A percentile compares a stretch with the other conserved stretches of the same genome.
phyloP scores from a whole-genome alignment of 2,113 vertebrate genomes.

The Oncorhynchus tshawytscha region DNA sequence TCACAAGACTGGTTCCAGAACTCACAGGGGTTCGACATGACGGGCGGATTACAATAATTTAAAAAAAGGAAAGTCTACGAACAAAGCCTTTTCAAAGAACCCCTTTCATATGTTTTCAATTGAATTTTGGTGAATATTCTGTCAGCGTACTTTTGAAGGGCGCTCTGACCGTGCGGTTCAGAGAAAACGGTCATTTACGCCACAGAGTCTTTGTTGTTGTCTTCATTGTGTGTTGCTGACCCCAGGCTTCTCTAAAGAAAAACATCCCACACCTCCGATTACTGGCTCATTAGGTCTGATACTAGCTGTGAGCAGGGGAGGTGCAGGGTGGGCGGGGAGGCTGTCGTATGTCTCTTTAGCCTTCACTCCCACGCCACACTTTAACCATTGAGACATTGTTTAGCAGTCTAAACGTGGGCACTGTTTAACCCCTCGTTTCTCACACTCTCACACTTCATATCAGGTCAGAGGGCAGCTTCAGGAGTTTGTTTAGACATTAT shows the following conservation, averaged over 20 bases:
- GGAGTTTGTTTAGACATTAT: slow-evolving; percentile 42
- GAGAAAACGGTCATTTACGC: slow-evolving; percentile 48
- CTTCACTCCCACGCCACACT: too few relatives aligned
- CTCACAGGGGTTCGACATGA: background rate
- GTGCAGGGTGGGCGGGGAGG: slow-evolving; percentile 15
- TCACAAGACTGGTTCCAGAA: slow-evolving; percentile 22
- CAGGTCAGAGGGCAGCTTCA: slow-evolving; percentile 50
- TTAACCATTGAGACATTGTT: slow-evolving; percentile 29
- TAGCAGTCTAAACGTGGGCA: slow-evolving; percentile 25
- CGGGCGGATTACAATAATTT: slow-evolving; percentile 39
- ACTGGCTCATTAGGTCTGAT: slow-evolving; percentile 74
- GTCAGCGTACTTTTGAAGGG: slow-evolving; percentile 60
- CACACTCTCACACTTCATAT: slow-evolving; percentile 57
- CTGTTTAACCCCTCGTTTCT: slow-evolving; percentile 61
- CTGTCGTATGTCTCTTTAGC: slow-evolving; percentile 57
- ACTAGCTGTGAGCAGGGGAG: slow-evolving; percentile 54
- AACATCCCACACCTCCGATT: slow-evolving; percentile 75
- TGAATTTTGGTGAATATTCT: slow-evolving; percentile 66
- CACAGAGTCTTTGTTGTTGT: slow-evolving; percentile 67
- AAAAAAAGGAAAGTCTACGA: slow-evolving; percentile 55
- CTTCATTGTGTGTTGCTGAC: slow-evolving; percentile 72
- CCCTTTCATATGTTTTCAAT: slow-evolving; percentile 63
- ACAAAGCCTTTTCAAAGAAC: slow-evolving; percentile 56
- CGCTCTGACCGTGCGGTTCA: slow-evolving; percentile 66
- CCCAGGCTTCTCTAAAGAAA: slow-evolving; percentile 65